These are phyloP conservation scores for Orchesella cincta DNA, from an alignment of 1,140 invertebrate species.

Conservation along the genomic window DNA sequence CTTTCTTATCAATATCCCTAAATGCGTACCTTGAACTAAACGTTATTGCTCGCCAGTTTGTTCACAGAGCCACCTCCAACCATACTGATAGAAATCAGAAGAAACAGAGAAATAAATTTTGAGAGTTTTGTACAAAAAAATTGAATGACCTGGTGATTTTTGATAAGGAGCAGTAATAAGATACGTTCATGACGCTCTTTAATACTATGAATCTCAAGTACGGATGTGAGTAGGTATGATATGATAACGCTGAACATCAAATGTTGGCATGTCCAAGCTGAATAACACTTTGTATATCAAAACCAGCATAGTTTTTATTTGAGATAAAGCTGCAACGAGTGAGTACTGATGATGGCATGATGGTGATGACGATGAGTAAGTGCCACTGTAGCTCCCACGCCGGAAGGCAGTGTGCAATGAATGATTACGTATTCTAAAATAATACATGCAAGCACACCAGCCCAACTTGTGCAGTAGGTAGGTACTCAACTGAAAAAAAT, in stretches of 20 bases:
- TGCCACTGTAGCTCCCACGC: conserved; percentile 27
- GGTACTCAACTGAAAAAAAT: not conserved
- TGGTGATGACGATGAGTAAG: conserved; percentile 25
- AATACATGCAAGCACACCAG: too few relatives aligned
- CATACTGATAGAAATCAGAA: conserved; percentile 16
- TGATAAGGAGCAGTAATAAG: not conserved
- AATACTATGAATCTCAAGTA: too few relatives aligned
- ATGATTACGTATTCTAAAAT: too few relatives aligned
- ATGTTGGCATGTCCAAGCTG: too few relatives aligned
- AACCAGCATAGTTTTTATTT: too few relatives aligned
- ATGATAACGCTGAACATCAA: too few relatives aligned
- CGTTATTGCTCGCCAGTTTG: conserved; percentile 15
- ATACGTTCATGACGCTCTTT: too few relatives aligned
- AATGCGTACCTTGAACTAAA: conserved; percentile 26
- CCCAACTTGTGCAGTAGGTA: too few relatives aligned
- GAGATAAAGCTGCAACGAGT: too few relatives aligned
- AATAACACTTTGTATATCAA: too few relatives aligned
- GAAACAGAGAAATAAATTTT: not conserved
- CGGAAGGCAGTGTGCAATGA: conserved; percentile 14
- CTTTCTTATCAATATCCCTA: not conserved
- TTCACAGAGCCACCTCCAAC: not conserved
- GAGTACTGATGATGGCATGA: not conserved
- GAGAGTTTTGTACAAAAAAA: not conserved
- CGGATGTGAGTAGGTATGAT: too few relatives aligned
- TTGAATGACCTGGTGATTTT: conserved; percentile 15